Evolutionary conservation across 2,113 vertebrate genomes (phyloP).

Genomic region (Tragulus kanchil): DNA sequence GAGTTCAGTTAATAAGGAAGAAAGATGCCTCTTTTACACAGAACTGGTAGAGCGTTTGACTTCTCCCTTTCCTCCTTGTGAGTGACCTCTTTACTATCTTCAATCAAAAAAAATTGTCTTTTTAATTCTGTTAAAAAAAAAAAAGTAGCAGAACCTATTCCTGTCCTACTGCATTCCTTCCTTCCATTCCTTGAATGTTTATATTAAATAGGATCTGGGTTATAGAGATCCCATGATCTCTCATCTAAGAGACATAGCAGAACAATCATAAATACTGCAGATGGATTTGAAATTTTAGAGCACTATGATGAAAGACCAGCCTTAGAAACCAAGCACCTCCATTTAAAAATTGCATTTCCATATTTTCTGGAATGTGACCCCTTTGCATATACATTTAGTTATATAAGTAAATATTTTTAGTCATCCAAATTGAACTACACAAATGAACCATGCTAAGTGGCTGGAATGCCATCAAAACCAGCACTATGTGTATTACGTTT

Average conservation of each 20-base stretch:
- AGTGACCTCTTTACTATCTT: neutral
- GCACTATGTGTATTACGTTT: neutral
- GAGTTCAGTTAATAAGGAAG: neutral
- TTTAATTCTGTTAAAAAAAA: neutral
- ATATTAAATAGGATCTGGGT: neutral
- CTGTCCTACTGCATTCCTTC: neutral
- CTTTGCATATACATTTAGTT: neutral
- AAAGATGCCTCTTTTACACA: neutral
- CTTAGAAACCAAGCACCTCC: neutral
- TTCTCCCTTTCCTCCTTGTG: neutral
- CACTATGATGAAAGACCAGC: neutral
- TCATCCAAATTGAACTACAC: slow-evolving; percentile 2
- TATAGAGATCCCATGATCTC: neutral
- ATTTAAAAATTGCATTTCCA: neutral
- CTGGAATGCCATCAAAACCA: slow-evolving; percentile 9
- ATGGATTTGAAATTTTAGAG: neutral
- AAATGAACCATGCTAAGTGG: neutral
- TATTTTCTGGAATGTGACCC: slow-evolving; percentile 27
- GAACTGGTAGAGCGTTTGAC: neutral
- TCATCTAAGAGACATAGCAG: neutral
- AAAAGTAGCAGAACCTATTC: neutral
- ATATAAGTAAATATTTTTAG: slow-evolving; percentile 57
- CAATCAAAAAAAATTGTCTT: neutral
- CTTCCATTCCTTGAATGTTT: neutral
- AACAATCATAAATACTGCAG: neutral